Evolutionary conservation across 2,113 vertebrate genomes (phyloP).

Genomic region (Taurulus bubalis): DNA sequence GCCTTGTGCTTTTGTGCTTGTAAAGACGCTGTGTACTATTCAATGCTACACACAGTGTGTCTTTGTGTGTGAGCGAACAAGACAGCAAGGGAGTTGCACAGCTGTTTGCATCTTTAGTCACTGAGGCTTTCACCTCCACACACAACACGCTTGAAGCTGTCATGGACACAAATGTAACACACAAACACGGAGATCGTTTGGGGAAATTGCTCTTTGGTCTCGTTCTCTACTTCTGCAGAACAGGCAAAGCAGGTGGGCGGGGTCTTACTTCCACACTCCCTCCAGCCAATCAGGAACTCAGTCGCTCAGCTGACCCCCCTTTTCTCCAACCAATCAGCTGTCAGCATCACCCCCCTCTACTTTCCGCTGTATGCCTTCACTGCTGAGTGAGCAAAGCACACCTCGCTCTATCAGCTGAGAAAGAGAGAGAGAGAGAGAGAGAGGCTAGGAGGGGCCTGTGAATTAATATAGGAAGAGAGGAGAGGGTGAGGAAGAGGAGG

Average conservation of each 20-base stretch:
- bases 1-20: slow-evolving; percentile 20
- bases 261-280: slow-evolving; percentile 19
- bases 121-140: slow-evolving; percentile 3
- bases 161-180: slow-evolving; percentile 15
- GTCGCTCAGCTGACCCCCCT: slow-evolving; percentile 60
- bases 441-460: slow-evolving; percentile 45
- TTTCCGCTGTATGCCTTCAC: slow-evolving; percentile 74
- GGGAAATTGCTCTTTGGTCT: slow-evolving; percentile 28
- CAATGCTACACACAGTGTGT: slow-evolving; percentile 10
- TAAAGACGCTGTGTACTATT: not conserved
- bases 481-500: slow-evolving; percentile 47
- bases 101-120: slow-evolving; percentile 54
- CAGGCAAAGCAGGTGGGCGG: slow-evolving; percentile 73
- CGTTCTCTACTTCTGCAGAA: slow-evolving; percentile 61
- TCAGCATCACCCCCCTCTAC: not conserved
- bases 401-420: slow-evolving; percentile 82
- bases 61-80: slow-evolving; percentile 10
- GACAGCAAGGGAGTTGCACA: not conserved
- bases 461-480: slow-evolving; percentile 54
- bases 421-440: slow-evolving; percentile 61
- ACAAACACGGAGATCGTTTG: slow-evolving; percentile 17
- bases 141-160: slow-evolving; percentile 33
- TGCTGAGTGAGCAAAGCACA: slow-evolving; percentile 85
- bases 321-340: slow-evolving; percentile 60
- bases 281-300: slow-evolving; percentile 70